Evolutionary conservation across 2,113 vertebrate genomes (phyloP).

Genomic region (Myiagra hebetior): DNA sequence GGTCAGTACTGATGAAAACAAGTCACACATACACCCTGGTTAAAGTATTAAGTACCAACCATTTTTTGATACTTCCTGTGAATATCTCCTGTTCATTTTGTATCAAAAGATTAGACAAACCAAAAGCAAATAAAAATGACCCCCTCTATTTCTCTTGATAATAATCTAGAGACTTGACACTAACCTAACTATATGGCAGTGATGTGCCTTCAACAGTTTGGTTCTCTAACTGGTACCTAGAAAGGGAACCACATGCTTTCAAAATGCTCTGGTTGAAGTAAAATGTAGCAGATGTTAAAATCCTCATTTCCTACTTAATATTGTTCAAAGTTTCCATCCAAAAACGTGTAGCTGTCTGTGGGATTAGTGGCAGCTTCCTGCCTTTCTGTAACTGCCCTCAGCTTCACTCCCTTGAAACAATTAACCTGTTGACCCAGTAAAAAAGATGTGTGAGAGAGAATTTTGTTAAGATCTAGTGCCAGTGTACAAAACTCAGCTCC

Average conservation of each 20-base stretch:
- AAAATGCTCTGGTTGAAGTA: neutral
- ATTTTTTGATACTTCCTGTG: neutral
- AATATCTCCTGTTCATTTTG: neutral
- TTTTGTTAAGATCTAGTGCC: neutral
- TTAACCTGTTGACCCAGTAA: neutral
- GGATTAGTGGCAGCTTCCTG: neutral
- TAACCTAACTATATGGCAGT: neutral
- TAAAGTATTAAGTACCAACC: neutral
- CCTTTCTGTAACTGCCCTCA: neutral
- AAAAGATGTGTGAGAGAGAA: neutral
- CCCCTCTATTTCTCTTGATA: neutral
- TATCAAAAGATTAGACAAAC: neutral
- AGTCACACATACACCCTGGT: neutral
- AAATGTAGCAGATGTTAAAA: neutral
- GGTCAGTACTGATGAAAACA: neutral
- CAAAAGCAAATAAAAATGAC: neutral
- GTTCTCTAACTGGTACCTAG: neutral
- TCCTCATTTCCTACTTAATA: neutral
- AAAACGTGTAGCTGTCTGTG: neutral
- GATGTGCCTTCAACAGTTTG: neutral
- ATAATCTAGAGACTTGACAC: neutral
- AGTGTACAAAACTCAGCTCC: neutral
- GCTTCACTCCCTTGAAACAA: neutral
- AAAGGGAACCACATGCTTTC: neutral
- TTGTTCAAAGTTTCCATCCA: neutral